phyloP scores from a whole-genome alignment of 2,113 vertebrate genomes.

The Marmota flaviventris region DNA sequence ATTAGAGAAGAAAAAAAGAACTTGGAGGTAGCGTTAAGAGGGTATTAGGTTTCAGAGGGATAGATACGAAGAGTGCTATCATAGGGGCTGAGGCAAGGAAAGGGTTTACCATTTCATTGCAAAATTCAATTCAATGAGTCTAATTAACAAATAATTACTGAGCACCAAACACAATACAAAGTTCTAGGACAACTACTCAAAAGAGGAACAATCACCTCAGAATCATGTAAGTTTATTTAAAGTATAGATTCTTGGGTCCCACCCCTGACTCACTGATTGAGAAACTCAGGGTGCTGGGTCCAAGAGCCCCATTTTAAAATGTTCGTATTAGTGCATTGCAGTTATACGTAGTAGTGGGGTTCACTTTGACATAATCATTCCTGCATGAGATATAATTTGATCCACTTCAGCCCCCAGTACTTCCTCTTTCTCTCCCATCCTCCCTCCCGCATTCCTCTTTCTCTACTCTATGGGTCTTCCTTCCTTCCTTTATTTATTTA shows the following conservation, averaged over 20 bases:
- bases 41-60: background rate
- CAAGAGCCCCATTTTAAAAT: background rate
- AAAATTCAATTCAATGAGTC: slow-evolving; percentile 29
- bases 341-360: too few relatives aligned
- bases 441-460: too few relatives aligned
- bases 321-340: too few relatives aligned
- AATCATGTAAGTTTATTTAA: background rate
- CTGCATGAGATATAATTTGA: too few relatives aligned
- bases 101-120: background rate
- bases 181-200: background rate
- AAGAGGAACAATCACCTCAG: background rate
- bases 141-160: background rate
- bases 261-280: background rate
- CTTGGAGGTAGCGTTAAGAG: background rate
- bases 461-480: too few relatives aligned
- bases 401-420: too few relatives aligned
- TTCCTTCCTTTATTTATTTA: too few relatives aligned
- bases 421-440: too few relatives aligned
- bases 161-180: background rate
- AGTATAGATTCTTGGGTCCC: background rate
- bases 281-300: background rate
- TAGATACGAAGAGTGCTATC: background rate
- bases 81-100: background rate
- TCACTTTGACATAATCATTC: too few relatives aligned
- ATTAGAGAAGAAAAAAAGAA: background rate